Evolutionary conservation across 1,140 invertebrate species (phyloP).

Genomic region (Drosophila navojoa): DNA sequence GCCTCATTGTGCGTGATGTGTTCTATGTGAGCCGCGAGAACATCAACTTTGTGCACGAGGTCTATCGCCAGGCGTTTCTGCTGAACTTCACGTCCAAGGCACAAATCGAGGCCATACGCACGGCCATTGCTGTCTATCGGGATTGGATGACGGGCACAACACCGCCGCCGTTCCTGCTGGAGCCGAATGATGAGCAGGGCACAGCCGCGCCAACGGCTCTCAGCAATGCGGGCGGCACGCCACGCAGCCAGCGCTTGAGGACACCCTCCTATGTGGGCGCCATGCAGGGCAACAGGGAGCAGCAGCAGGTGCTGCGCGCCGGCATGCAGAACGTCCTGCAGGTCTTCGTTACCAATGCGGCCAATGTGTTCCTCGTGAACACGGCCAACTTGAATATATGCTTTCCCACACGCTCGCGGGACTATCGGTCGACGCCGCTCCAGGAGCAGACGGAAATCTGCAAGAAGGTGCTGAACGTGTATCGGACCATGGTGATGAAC

Average conservation of each 20-base stretch:
- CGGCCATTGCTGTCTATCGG: constrained; percentile 96
- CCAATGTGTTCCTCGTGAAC: constrained; percentile 95
- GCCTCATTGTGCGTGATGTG: constrained; percentile 91
- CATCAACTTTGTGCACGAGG: constrained; percentile 97
- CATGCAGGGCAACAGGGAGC: constrained; percentile 88
- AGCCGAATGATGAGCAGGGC: constrained; percentile 87
- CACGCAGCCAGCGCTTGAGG: constrained; percentile 86
- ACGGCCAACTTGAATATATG: constrained; percentile 85
- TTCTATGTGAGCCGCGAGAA: constrained; percentile 95
- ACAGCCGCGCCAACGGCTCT: constrained; percentile 35
- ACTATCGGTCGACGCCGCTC: constrained; percentile 85
- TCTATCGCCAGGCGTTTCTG: constrained; percentile 96
- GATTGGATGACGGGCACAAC: constrained; percentile 95
- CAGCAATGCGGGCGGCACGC: constrained; percentile 62
- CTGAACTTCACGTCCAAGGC: constrained; percentile 89
- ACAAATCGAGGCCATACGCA: constrained; percentile 93
- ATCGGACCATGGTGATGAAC: constrained; percentile 98
- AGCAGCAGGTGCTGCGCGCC: constrained; percentile 91
- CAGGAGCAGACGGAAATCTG: constrained; percentile 98
- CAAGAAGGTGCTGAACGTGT: constrained; percentile 98
- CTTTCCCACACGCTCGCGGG: constrained; percentile 82
- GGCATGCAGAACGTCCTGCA: constrained; percentile 95
- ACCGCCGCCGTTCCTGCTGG: constrained; percentile 93
- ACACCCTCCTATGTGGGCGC: constrained; percentile 93
- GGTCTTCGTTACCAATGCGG: constrained; percentile 97